Percentiles rank a stretch among this genome's conserved stretches.
Evolutionary conservation across 2,113 vertebrate genomes (phyloP).

Genomic region (Podilymbus podiceps): DNA sequence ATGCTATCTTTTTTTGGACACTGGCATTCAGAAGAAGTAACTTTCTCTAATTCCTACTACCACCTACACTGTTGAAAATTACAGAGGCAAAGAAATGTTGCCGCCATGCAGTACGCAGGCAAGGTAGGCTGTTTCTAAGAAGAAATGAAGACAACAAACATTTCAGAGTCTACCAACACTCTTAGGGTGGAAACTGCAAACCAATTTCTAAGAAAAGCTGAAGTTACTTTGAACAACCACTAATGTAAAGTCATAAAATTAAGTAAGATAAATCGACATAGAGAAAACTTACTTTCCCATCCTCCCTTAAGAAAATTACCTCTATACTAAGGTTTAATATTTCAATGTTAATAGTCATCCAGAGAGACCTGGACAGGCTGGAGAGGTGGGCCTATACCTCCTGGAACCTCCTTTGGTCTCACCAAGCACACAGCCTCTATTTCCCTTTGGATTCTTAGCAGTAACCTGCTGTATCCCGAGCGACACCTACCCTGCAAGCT

Average conservation of each 20-base stretch:
- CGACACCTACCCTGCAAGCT: not conserved
- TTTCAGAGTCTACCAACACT: not conserved
- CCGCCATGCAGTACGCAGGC: not conserved
- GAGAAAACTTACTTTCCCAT: not conserved
- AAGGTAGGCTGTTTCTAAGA: not conserved
- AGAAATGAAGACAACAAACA: not conserved
- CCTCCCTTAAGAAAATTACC: not conserved
- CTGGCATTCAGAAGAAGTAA: not conserved
- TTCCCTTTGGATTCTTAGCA: not conserved
- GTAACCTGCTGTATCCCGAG: not conserved
- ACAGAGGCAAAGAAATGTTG: not conserved
- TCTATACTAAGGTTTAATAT: not conserved
- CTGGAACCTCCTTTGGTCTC: not conserved
- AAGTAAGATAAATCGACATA: not conserved
- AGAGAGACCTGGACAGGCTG: no score
- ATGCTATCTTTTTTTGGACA: not conserved
- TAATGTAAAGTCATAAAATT: not conserved
- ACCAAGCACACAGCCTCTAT: not conserved
- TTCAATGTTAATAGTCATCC: no score
- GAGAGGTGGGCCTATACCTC: no score
- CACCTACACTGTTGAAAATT: not conserved
- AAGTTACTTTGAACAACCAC: not conserved
- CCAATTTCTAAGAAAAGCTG: not conserved
- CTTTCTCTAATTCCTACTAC: not conserved
- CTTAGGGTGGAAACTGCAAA: rapidly evolving